Conservation (phyloP, 2,888 invertebrate genomes). For the Agonopterix alstromeriana region DNA sequence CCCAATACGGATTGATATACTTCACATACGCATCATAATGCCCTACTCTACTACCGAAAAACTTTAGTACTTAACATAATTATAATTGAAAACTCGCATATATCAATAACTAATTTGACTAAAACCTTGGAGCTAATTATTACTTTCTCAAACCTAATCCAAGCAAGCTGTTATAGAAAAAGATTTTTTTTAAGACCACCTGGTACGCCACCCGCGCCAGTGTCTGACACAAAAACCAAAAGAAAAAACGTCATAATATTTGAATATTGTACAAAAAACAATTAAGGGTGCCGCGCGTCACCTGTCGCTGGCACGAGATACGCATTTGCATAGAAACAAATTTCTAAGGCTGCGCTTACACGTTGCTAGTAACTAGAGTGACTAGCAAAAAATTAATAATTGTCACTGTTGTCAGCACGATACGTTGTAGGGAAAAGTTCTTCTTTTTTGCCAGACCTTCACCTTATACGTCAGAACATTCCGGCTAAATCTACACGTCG, state of each 20-base stretch:
- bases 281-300: conserved; percentile 66
- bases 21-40: too few relatives aligned
- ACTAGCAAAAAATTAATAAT: too few relatives aligned
- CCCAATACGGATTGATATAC: too few relatives aligned
- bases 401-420: too few relatives aligned
- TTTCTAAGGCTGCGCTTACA: conserved; percentile 39
- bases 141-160: conserved; percentile 8
- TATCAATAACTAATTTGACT: too few relatives aligned
- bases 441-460: background rate
- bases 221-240: conserved; percentile 48
- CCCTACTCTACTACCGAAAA: too few relatives aligned
- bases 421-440: too few relatives aligned
- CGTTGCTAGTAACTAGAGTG: background rate
- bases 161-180: conserved; percentile 58
- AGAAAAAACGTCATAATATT: conserved; percentile 72
- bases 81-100: too few relatives aligned
- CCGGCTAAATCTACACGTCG: too few relatives aligned
- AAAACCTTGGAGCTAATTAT: background rate
- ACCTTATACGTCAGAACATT: background rate
- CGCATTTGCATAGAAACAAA: conserved; percentile 70
- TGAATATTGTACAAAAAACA: conserved; percentile 76
- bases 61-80: too few relatives aligned
- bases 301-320: conserved; percentile 72
- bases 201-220: conserved; percentile 69
- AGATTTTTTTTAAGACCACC: conserved; percentile 65